Base-by-base conservation (phyloP, 2,113 vertebrate species). In the Gallinago media region DNA sequence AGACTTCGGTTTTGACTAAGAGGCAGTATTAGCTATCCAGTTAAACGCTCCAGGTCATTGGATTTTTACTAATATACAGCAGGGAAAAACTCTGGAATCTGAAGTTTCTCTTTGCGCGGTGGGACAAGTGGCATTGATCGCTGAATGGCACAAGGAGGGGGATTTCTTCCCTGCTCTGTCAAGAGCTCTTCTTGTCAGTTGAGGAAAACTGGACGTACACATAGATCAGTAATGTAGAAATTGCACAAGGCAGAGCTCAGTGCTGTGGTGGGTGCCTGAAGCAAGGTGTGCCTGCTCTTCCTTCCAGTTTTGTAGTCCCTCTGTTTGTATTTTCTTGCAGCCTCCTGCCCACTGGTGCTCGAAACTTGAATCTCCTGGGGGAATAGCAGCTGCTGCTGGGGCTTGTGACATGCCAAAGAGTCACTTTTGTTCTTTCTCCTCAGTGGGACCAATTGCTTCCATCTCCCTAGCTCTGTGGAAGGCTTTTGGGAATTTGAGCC, bases 81-180 rank as follows among this genome's bases (percentile, higher is more conserved):
- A 0, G 50, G 26, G 17, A 5, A 55, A 81, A 84, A 38, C 11
- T 26, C 15, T 46, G 55, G 25, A 80, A 74, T 50, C 12, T 58
- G 20, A 58, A 54, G n/a, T 40, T 88, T 84, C 38, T 72, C 27
- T 91, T 74, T 62, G 18, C 3, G 0, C 54, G 16, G 7, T 52
- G 29, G 22, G 31, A 58, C 17, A 58, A 14, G 0, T 86, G 72
- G 21, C 73, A 66, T 5, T 50, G 66, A n/a, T 5, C 47, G 17
- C 31, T 80, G 46, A 73, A 44, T 31, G 40, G 27, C 8, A 6
- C 0, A 0, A 56, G 31, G 2, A 1, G 44, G 8, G 5, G 21
- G 9, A 19, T 70, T 88, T 85, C 80, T 95, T 25, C 50, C 0
- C 0, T 71, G 32, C 32, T 78, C 55, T 87, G 9, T 56, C 34